These are phyloP conservation scores for Hemichromis elongatus DNA, from an alignment of 2,113 vertebrate species.

Conservation along the genomic window DNA sequence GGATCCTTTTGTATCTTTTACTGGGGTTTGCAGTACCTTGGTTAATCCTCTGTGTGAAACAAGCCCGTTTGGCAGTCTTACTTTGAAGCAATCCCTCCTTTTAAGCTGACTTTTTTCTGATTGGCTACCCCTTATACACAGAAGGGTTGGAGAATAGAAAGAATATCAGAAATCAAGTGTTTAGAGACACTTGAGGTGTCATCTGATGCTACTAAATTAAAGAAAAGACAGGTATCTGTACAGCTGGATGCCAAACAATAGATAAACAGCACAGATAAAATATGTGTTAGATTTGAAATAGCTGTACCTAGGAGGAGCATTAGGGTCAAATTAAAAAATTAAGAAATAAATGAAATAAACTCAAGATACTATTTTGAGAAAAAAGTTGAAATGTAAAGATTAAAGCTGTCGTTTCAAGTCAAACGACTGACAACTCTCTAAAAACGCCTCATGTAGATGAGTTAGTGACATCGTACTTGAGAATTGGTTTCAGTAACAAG, in stretches of 20 bases:
- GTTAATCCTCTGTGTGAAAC: not conserved
- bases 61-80: not conserved
- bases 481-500: not conserved
- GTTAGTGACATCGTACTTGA: not conserved
- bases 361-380: not conserved
- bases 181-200: not conserved
- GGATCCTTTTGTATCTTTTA: not conserved
- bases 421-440: not conserved
- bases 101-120: not conserved
- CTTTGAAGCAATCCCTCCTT: not conserved
- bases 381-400: not conserved
- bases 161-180: not conserved
- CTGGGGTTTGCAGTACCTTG: not conserved
- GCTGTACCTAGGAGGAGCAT: not conserved
- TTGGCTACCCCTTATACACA: not conserved
- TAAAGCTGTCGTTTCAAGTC: not conserved
- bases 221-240: not conserved
- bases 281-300: not conserved
- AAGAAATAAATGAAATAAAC: too few relatives aligned
- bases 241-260: not conserved
- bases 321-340: too few relatives aligned
- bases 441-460: fast-evolving
- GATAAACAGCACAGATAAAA: not conserved
- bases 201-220: not conserved
- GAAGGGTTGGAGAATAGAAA: not conserved